A percentile compares a stretch with the other conserved stretches of the same genome.
phyloP scores from a whole-genome alignment of 2,113 vertebrate genomes.

The Platichthys stellatus region DNA sequence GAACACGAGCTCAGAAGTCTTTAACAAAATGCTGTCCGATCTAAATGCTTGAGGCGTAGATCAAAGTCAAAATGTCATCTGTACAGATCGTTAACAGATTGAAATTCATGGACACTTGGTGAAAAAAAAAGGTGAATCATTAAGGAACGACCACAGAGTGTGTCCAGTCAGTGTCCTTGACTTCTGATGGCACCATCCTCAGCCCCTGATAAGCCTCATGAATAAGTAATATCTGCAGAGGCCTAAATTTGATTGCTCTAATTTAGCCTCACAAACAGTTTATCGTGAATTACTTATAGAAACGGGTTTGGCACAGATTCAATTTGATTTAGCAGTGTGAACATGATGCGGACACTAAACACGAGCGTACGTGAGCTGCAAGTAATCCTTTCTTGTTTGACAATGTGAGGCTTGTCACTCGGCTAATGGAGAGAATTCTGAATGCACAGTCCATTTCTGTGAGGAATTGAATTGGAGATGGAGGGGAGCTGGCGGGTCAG shows the following conservation, averaged over 20 bases:
- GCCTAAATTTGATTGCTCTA: conserved; percentile 43
- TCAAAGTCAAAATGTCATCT: conserved; percentile 13
- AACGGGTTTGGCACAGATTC: conserved; percentile 26
- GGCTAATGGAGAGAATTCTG: not conserved
- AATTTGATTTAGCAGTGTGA: conserved; percentile 3
- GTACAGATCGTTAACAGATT: conserved; percentile 15
- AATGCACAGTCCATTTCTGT: conserved; percentile 32
- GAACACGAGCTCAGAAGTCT: not conserved
- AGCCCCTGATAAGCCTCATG: conserved; percentile 49
- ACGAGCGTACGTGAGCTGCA: not conserved
- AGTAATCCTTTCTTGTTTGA: not conserved
- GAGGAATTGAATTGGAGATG: conserved; percentile 18
- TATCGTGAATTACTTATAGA: conserved; percentile 12
- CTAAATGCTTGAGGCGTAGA: conserved; percentile 18
- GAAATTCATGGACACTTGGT: conserved; percentile 16
- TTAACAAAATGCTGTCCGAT: not conserved
- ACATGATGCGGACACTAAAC: conserved; percentile 12
- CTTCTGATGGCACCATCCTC: conserved; percentile 15
- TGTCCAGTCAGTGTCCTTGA: conserved; percentile 38
- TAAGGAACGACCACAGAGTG: conserved; percentile 14
- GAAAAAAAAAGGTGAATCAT: not conserved
- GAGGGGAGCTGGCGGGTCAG: conserved; percentile 25
- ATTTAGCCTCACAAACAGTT: conserved; percentile 35
- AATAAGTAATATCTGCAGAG: conserved; percentile 50
- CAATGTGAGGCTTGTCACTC: not conserved